A percentile compares a stretch with the other conserved stretches of the same genome.
Conservation (phyloP, 2,113 vertebrate genomes). For the Hemiscyllium ocellatum region DNA sequence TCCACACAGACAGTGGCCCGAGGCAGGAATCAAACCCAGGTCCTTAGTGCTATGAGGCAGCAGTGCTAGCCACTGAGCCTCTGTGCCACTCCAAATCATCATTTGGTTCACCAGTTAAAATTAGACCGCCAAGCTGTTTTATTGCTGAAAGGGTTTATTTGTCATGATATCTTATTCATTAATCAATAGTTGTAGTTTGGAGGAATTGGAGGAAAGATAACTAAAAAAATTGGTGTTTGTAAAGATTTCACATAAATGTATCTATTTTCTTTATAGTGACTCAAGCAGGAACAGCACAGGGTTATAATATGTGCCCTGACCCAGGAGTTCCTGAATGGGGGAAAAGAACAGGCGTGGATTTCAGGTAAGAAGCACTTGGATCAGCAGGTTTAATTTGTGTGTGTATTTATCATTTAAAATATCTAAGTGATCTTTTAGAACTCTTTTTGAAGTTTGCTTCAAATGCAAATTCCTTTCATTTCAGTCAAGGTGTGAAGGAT, state of each 20-base stretch:
- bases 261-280: slow-evolving; percentile 74
- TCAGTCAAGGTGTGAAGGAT: background rate
- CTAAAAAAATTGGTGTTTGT: background rate
- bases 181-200: background rate
- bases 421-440: background rate
- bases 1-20: no score
- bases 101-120: background rate
- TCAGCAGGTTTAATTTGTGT: slow-evolving; percentile 27
- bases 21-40: no score
- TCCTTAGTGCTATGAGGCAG: no score
- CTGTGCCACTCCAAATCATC: no score
- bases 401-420: slow-evolving; percentile 38
- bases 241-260: background rate
- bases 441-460: background rate
- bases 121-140: background rate
- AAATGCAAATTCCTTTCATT: background rate
- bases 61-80: no score
- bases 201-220: background rate
- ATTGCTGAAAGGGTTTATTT: background rate
- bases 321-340: slow-evolving; percentile 93
- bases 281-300: slow-evolving; percentile 96
- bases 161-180: background rate
- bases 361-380: slow-evolving; percentile 68
- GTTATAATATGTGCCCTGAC: slow-evolving; percentile 98
- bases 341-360: slow-evolving; percentile 96